Evolutionary conservation across 2,797 vertebrate species (phyloP).

Genomic region (Gymnopithys bicolor): DNA sequence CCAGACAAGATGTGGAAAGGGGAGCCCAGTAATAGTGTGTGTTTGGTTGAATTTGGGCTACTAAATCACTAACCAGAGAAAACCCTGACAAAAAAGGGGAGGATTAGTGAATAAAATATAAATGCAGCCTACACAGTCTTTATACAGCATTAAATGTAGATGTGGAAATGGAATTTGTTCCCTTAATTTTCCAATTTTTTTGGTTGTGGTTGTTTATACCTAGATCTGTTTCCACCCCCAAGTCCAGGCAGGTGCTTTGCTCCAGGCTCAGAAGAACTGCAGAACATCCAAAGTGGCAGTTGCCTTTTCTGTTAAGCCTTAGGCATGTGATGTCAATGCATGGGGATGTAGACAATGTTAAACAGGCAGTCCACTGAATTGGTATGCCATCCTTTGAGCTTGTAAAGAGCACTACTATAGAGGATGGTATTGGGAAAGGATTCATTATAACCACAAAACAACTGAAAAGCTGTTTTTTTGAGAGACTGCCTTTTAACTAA

Average conservation of each 20-base stretch:
- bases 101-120: not conserved
- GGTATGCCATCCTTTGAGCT: not conserved
- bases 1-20: not conserved
- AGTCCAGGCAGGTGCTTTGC: not conserved
- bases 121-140: not conserved
- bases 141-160: not conserved
- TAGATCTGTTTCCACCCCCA: not conserved
- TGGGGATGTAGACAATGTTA: not conserved
- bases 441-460: not conserved
- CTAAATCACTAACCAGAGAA: not conserved
- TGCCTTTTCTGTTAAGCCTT: not conserved
- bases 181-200: not conserved
- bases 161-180: not conserved
- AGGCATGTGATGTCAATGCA: fast-evolving
- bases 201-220: fast-evolving
- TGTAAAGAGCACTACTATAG: not conserved
- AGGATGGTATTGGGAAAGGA: not conserved
- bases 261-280: not conserved
- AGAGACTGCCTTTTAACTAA: not conserved
- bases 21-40: too few species aligned
- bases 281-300: not conserved
- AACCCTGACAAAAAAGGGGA: not conserved
- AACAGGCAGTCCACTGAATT: fast-evolving
- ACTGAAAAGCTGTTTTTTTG: not conserved
- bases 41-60: not conserved